These are phyloP conservation scores for Gerosis bhagava DNA, from an alignment of 2,888 invertebrate genomes.

Conservation along the genomic window DNA sequence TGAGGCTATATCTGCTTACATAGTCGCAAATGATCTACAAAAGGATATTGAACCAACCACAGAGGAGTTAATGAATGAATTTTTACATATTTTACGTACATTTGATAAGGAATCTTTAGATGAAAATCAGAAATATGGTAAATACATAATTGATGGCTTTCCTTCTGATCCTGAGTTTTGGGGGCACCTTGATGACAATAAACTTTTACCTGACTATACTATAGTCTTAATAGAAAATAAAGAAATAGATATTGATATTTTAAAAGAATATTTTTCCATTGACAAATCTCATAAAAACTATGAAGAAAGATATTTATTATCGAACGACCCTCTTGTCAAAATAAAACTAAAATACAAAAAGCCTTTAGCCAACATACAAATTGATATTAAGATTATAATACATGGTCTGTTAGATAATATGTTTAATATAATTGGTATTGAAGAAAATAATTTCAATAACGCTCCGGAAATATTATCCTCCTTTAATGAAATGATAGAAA, in stretches of 20 bases:
- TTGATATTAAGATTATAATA: conserved; percentile 46
- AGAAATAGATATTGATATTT: conserved; percentile 57
- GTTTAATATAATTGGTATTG: conserved; percentile 32
- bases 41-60: conserved; percentile 62
- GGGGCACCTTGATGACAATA: conserved; percentile 59
- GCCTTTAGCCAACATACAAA: conserved; percentile 26
- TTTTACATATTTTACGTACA: conserved; percentile 54
- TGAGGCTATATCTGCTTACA: conserved; percentile 56
- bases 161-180: conserved; percentile 74
- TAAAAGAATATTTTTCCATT: conserved; percentile 59
- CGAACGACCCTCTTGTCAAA: conserved; percentile 57
- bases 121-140: conserved; percentile 58
- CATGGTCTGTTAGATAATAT: conserved; percentile 39
- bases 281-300: conserved; percentile 49
- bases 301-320: conserved; percentile 47
- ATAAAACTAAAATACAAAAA: conserved; percentile 45
- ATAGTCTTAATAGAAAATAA: conserved; percentile 78
- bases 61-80: conserved; percentile 66
- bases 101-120: conserved; percentile 55
- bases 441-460: conserved; percentile 25
- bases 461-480: conserved; percentile 37
- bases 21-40: conserved; percentile 60
- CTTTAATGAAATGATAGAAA: conserved; percentile 54
- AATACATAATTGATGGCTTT: conserved; percentile 84
- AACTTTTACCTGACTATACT: conserved; percentile 78